These are phyloP conservation scores for Zaprionus camerounensis DNA, from an alignment of 1,140 invertebrate genomes.

Conservation along the genomic window DNA sequence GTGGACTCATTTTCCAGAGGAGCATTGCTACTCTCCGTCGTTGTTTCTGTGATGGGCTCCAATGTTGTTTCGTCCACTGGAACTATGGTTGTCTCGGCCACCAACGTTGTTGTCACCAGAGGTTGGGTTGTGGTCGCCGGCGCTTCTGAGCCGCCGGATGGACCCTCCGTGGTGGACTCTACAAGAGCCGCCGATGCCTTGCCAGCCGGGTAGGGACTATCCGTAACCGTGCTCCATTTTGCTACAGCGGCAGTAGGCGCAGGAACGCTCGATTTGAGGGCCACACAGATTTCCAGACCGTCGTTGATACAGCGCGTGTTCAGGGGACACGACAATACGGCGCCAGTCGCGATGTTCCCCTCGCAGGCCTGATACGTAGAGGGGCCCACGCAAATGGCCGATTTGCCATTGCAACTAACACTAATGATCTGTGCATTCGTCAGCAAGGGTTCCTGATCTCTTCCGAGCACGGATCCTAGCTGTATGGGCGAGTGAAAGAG, in stretches of 20 bases:
- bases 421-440: slow-evolving; percentile 52
- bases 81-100: slow-evolving; percentile 22
- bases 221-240: slow-evolving; percentile 62
- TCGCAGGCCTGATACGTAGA: slow-evolving; percentile 60
- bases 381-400: slow-evolving; percentile 68
- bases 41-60: slow-evolving; percentile 14
- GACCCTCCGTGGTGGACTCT: slow-evolving; percentile 36
- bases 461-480: slow-evolving; percentile 55
- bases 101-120: slow-evolving; percentile 12
- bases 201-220: slow-evolving; percentile 39
- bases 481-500: slow-evolving; percentile 15
- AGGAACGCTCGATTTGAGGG: slow-evolving; percentile 49
- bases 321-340: slow-evolving; percentile 40
- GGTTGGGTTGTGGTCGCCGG: slow-evolving; percentile 18
- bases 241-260: slow-evolving; percentile 53
- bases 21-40: slow-evolving; percentile 1
- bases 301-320: slow-evolving; percentile 74
- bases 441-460: slow-evolving; percentile 32
- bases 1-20: slow-evolving; percentile 9
- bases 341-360: slow-evolving; percentile 49
- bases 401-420: slow-evolving; percentile 64
- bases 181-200: slow-evolving; percentile 51
- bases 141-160: neutral
- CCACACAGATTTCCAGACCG: slow-evolving; percentile 72
- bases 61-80: slow-evolving; percentile 30